Percentiles rank a stretch among this genome's conserved stretches.
Conservation (phyloP, 2,113 vertebrate species). For the Notiomystis cincta region DNA sequence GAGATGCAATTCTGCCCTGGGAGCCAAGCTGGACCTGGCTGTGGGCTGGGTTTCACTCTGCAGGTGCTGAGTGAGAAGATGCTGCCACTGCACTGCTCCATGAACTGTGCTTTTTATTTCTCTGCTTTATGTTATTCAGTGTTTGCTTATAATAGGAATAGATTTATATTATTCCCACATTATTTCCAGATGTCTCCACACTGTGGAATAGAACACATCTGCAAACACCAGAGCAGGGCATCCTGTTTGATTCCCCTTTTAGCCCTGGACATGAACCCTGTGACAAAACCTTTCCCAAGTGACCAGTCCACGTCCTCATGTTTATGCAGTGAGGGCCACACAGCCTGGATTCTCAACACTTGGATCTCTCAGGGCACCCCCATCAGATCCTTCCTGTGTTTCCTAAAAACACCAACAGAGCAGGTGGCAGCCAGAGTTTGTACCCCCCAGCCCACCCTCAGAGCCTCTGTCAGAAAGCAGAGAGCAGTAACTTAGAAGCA, state of each 20-base stretch:
- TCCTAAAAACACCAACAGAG: background rate
- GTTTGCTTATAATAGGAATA: background rate
- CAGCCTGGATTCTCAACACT: background rate
- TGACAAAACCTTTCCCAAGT: background rate
- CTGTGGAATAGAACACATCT: background rate
- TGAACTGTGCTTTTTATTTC: background rate
- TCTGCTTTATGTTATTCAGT: background rate
- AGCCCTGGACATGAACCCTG: background rate
- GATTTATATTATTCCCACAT: background rate
- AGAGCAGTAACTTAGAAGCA: background rate
- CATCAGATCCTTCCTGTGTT: background rate
- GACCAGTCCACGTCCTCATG: background rate
- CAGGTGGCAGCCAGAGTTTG: background rate
- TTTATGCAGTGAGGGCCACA: background rate
- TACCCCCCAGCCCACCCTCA: background rate
- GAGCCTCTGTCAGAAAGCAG: background rate
- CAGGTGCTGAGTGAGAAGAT: background rate
- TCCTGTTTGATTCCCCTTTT: background rate
- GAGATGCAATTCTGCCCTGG: background rate
- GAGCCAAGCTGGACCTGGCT: background rate
- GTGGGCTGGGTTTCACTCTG: background rate
- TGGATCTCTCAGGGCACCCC: background rate
- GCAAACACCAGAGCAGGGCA: background rate
- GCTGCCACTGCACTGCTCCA: background rate
- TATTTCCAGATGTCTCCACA: background rate